These are phyloP conservation scores for Diarsia dahlii DNA, from an alignment of 2,888 invertebrate genomes.

Conservation along the genomic window DNA sequence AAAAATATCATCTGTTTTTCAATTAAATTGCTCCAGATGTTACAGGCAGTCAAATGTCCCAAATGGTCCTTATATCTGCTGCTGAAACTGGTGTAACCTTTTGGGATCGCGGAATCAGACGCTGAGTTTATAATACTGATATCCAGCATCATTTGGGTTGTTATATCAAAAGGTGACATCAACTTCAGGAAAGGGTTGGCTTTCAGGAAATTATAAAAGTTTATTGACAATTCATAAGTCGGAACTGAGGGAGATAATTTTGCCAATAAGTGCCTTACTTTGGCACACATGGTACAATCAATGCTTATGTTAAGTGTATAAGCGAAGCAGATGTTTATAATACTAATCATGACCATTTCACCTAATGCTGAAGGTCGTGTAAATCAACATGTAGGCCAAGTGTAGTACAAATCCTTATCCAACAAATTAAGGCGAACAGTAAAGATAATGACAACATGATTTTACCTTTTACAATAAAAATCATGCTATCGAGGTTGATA, in stretches of 20 bases:
- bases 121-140: slow-evolving; percentile 2
- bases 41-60: slow-evolving; percentile 6
- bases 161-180: background rate
- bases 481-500: slow-evolving; percentile 41
- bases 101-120: slow-evolving; percentile 14
- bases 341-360: slow-evolving; percentile 14
- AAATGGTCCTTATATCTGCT: slow-evolving; percentile 20
- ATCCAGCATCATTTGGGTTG: background rate
- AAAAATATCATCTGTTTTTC: background rate
- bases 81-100: slow-evolving; percentile 18
- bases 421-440: slow-evolving; percentile 17
- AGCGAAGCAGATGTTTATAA: slow-evolving; percentile 1
- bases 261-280: background rate
- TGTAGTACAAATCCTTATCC: slow-evolving; percentile 36
- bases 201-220: background rate
- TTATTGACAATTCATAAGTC: background rate
- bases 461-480: slow-evolving; percentile 47
- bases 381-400: slow-evolving; percentile 46
- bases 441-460: slow-evolving; percentile 41
- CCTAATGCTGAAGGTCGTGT: slow-evolving; percentile 35
- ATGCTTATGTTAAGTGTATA: background rate
- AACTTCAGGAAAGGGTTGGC: background rate
- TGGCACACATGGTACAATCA: background rate
- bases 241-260: background rate
- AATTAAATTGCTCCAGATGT: slow-evolving; percentile 12